Percentiles rank a stretch among this genome's conserved stretches.
These are phyloP conservation scores for Tauraco hartlaubi DNA, from an alignment of 2,797 vertebrate genomes.

Conservation along the genomic window DNA sequence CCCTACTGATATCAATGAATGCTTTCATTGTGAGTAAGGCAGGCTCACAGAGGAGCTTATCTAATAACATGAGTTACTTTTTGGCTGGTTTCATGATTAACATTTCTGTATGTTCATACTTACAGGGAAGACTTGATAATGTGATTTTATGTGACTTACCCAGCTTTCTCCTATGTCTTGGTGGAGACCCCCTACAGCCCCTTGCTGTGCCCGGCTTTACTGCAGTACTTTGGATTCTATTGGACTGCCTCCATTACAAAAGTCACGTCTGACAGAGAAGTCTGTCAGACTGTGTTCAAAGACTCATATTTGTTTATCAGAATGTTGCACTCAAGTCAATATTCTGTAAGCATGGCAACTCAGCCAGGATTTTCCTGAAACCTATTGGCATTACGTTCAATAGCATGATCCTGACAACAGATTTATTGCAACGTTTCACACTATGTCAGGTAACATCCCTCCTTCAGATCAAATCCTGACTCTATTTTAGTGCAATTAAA, in stretches of 20 bases:
- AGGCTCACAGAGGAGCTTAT: not conserved
- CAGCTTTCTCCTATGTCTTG: not conserved
- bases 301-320: constrained; percentile 6
- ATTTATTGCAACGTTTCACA: not conserved
- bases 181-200: not conserved
- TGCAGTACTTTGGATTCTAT: not conserved
- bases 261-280: not conserved
- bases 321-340: constrained; percentile 7
- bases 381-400: constrained; percentile 35
- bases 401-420: not conserved
- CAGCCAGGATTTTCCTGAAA: not conserved
- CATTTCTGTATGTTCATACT: not conserved
- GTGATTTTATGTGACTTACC: not conserved
- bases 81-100: not conserved
- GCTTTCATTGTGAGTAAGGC: not conserved
- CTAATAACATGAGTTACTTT: not conserved
- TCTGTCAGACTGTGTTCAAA: not conserved
- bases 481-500: not conserved
- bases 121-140: not conserved
- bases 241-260: not conserved
- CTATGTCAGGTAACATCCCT: not conserved
- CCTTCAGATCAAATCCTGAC: not conserved
- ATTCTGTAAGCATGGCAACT: not conserved
- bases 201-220: not conserved
- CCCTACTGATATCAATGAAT: not conserved